These are phyloP conservation scores for Spatula versicolor DNA, from an alignment of 2,797 vertebrate species.

Conservation along the genomic window DNA sequence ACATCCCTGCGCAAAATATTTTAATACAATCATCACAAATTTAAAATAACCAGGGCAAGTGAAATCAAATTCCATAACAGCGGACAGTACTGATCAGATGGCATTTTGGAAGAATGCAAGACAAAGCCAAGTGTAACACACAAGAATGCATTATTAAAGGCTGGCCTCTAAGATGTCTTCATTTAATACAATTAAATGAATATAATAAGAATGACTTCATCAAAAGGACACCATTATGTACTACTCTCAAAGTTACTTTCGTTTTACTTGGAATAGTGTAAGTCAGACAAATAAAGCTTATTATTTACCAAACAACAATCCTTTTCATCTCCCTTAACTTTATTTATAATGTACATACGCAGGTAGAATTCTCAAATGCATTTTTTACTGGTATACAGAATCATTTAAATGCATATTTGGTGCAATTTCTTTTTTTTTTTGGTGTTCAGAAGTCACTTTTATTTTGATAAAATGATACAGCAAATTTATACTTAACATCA, in stretches of 20 bases:
- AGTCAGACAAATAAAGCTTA: slow-evolving; percentile 16
- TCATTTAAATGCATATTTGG: slow-evolving; percentile 57
- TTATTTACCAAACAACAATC: neutral
- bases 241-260: neutral
- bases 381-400: slow-evolving; percentile 21
- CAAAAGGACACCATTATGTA: neutral
- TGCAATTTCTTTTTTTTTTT: slow-evolving; percentile 62
- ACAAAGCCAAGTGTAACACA: slow-evolving; percentile 5
- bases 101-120: neutral
- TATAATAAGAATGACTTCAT: neutral
- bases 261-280: neutral
- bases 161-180: neutral
- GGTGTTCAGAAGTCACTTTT: slow-evolving; percentile 62
- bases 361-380: neutral
- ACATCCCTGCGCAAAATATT: neutral
- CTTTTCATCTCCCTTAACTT: slow-evolving; percentile 43
- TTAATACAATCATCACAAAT: neutral
- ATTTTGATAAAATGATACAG: slow-evolving; percentile 65
- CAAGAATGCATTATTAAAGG: neutral
- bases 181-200: neutral
- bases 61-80: neutral
- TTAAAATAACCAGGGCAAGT: neutral
- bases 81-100: neutral
- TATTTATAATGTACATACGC: slow-evolving; percentile 62
- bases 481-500: slow-evolving; percentile 58